Conservation (phyloP, 2,113 vertebrate species). For the Peromyscus polionotus region DNA sequence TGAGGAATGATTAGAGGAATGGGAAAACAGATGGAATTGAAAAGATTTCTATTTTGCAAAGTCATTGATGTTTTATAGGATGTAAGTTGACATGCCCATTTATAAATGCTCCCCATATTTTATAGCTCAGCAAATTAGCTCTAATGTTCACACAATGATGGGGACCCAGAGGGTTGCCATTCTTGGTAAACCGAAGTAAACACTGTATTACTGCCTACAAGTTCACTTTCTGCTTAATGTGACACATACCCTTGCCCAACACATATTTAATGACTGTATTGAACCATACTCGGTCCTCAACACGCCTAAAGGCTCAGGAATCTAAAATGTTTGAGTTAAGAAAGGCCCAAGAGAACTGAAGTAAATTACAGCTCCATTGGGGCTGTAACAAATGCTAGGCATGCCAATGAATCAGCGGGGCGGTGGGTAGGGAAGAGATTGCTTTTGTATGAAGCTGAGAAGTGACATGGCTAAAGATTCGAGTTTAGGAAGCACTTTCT, state of each 20-base stretch:
- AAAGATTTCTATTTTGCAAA: constrained; percentile 53
- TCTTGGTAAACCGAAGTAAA: not conserved
- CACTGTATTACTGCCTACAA: not conserved
- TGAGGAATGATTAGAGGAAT: constrained; percentile 67
- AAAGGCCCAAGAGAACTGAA: not conserved
- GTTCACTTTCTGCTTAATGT: not conserved
- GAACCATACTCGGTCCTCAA: not conserved
- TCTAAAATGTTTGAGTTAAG: not conserved
- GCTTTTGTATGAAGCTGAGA: not conserved
- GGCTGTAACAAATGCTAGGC: not conserved
- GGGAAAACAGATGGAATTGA: constrained; percentile 10
- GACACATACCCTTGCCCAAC: not conserved
- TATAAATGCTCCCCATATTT: not conserved
- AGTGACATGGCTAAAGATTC: not conserved
- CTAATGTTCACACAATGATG: not conserved
- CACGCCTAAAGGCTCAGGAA: not conserved
- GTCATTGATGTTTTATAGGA: constrained; percentile 19
- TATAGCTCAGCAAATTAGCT: not conserved
- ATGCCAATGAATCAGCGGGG: not conserved
- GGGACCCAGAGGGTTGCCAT: not conserved
- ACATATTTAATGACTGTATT: not conserved
- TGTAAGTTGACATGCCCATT: not conserved
- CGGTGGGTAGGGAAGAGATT: not conserved
- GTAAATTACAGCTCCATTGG: not conserved
- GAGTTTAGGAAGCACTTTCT: not conserved